Base-by-base conservation (phyloP, 2,113 vertebrate species). In the Sula dactylatra region DNA sequence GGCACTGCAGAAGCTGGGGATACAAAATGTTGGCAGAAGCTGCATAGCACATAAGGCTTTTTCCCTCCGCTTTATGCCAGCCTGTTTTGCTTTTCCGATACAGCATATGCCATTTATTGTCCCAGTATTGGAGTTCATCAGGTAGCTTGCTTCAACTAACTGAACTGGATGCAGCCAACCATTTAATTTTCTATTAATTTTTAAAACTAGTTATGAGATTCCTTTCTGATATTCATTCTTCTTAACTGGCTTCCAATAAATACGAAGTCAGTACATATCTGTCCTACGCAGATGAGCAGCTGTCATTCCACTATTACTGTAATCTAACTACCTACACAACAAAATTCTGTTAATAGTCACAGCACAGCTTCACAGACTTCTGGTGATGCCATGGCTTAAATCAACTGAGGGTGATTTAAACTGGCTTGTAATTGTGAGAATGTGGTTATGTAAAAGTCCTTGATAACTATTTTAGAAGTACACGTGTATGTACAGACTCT, bases 11-110 rank as follows among this genome's bases (percentile, higher is more conserved):
- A 82, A 80, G 58, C 36, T 82, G 90, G 49, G 14, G 81, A 62
- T 26, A 78, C 7, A 45, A 69, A 88, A 65, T 0, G 7, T 13
- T 88, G 77, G 61, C 65, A 95, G 64, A 73, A 90, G 55, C 67
- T 64, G 40, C n/a, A 45, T 0, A 64, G n/a, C 38, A 73, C 1
- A 0, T 17, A 32, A 45, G 3, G 1, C 18, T 65, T 93, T 62
- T 44, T 47, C 18, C 25, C 25, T 78, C 47, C 36, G 29, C 11
- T 59, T 91, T 79, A 6, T 81, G 42, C n/a, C 73, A 76, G 27
- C 32, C n/a, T 79, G 11, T 61, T 84, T 44, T 86, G 67, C 42
- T 77, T 90, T 88, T 81, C 50, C 69, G 34, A 12, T 18, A 40
- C 14, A 67, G 31, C 49, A 38, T 36, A 16, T 34, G n/a, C 58